Evolutionary conservation across 1,140 invertebrate genomes (phyloP), one percentile per base, ranked within the genome.

Genomic region (Mizuhopecten yessoensis): DNA sequence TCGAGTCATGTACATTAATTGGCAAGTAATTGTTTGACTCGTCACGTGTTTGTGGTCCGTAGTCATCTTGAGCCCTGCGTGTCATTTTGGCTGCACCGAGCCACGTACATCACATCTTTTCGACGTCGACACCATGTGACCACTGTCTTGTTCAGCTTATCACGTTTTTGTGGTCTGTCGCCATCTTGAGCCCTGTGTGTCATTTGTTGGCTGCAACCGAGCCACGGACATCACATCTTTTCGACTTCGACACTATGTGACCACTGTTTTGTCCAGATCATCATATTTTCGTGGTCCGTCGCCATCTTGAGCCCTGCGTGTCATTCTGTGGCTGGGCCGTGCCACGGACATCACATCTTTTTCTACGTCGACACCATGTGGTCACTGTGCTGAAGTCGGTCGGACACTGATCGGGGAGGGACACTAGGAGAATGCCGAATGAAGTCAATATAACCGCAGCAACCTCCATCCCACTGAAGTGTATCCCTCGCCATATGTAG

Each of bases 341-440:
- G n/a, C 57, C 57, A 3, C 29, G 57, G 1, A 75, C 57, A 5
- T 75, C 57, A 75, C 57, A 75, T 75, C 57, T 23, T 75, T 75
- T 75, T 17, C 57, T 23, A n/a, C 57, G 57, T n/a, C 57, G 57
- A 29, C 57, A 75, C 57, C 57, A 75, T n/a, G n/a, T 75, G 57
- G 9, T 75, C 0, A 75, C 1, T 11, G n/a, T 75, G 17, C 23
- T 75, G 17, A 75, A 29, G 57, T 75, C 57, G 5, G 57, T n/a
- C 1, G 57, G 57, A 17, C 57, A 75, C 2, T 75, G 57, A 75
- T 75, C 57, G 5, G 57, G 57, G 57, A 75, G 57, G 23, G 57
- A 75, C 1, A 75, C 57, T n/a, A 75, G n/a, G 23, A 75, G n/a
- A 5, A 75, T 75, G 5, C 57, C 57, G 23, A 75, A 17, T 75